Evolutionary conservation across 2,113 vertebrate genomes (phyloP), one percentile per base, ranked within the genome.

Genomic region (Holacanthus passer): DNA sequence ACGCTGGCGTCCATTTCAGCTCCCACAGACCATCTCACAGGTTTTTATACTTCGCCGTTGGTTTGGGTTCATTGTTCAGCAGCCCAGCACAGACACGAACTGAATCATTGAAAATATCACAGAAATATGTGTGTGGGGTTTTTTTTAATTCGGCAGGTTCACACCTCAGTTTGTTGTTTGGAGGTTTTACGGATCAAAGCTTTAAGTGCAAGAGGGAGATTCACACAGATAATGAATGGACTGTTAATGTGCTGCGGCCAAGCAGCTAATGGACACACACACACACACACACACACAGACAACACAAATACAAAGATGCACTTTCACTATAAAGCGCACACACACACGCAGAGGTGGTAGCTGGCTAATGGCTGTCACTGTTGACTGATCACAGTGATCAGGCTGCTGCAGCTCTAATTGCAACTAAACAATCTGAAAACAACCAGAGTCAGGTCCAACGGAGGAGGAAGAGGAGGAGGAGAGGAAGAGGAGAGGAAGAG

Each of bases 191-290:
- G 80, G 87, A 91, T 90, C 88, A 92, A 85, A 91, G 90, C 81
- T 82, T 88, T 87, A 89, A 88, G 88, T 84, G 87, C 87, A 86
- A n/a, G 84, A 79, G 55, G 70, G 84, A 89, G 80, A 85, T 73
- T 84, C 90, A 96, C 96, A 94, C 96, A 93, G 96, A 96, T 97
- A 98, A 97, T 97, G 96, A 97, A 97, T 95, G 96, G 85, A 91
- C 96, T 96, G 96, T 96, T 99, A 97, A 98, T 99, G 97, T 96
- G 96, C 95, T 96, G 96, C 95, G 96, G 96, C 95, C 96, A 96
- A 95, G 96, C 95, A 94, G 96, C 96, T 98, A 98, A 98, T 98
- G 97, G 96, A 91, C 63, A 77, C 64, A 73, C 72, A 73, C 80
- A 71, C 66, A 56, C 31, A 58, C 29, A 68, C 39, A 73, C 48